These are phyloP conservation scores for Dryobotodes eremita DNA, from an alignment of 2,888 invertebrate species.

Conservation along the genomic window DNA sequence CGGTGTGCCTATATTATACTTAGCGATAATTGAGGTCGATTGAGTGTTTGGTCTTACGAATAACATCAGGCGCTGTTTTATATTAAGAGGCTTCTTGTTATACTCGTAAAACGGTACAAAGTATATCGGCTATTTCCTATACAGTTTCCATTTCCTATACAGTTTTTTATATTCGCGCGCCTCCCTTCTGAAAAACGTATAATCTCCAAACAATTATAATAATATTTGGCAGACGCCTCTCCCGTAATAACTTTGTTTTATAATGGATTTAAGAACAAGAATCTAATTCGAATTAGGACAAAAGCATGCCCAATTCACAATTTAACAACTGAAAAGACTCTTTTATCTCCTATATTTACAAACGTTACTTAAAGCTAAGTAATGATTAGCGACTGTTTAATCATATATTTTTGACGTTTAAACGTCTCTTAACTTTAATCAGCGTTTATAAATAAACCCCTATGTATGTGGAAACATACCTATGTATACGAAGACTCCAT, in stretches of 20 bases:
- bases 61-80: slow-evolving; percentile 43
- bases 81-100: slow-evolving; percentile 39
- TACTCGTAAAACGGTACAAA: slow-evolving; percentile 11
- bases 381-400: too few species aligned
- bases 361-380: too few species aligned
- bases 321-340: background rate
- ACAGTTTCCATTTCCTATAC: too few species aligned
- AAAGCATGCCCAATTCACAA: too few species aligned
- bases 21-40: slow-evolving; percentile 47
- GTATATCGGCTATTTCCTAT: background rate
- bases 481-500: background rate
- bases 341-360: too few species aligned
- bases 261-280: background rate
- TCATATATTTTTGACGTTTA: too few species aligned
- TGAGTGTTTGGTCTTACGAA: slow-evolving; percentile 40
- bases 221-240: background rate
- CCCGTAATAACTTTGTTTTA: background rate
- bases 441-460: background rate
- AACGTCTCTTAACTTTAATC: too few species aligned
- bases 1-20: slow-evolving; percentile 28
- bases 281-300: background rate
- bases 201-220: background rate
- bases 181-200: background rate
- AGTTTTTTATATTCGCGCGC: background rate
- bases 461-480: background rate